phyloP scores from a whole-genome alignment of 2,888 invertebrate species.

The Xestia c-nigrum region DNA sequence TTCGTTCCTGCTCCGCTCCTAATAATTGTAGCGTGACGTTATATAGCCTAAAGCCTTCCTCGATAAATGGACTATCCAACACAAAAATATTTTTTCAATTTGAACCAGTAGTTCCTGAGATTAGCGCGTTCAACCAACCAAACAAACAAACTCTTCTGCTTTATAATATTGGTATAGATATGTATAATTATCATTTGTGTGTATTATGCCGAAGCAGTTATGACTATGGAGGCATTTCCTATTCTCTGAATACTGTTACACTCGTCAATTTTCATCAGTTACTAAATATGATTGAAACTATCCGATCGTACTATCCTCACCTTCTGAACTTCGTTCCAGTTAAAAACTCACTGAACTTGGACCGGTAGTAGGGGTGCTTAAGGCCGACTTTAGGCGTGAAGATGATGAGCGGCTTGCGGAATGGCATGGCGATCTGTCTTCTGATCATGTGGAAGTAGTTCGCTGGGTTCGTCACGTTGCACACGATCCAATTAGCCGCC shows the following conservation, averaged over 20 bases:
- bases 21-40: no score
- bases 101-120: no score
- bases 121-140: no score
- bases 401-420: constrained; percentile 94
- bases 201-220: neutral
- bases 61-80: no score
- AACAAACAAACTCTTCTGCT: no score
- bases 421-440: constrained; percentile 94
- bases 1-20: no score
- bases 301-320: constrained; percentile 70
- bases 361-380: constrained; percentile 93
- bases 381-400: constrained; percentile 95
- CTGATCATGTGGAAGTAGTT: constrained; percentile 95
- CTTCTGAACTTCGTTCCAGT: constrained; percentile 89
- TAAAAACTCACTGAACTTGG: constrained; percentile 92
- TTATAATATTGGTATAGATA: no score
- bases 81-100: no score
- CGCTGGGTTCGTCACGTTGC: constrained; percentile 94
- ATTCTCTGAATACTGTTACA: neutral
- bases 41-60: no score
- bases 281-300: neutral
- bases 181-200: neutral
- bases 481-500: constrained; percentile 93
- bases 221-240: neutral
- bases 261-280: neutral